Conservation (phyloP, 2,888 invertebrate species). For the Himalopsyche anomala region DNA sequence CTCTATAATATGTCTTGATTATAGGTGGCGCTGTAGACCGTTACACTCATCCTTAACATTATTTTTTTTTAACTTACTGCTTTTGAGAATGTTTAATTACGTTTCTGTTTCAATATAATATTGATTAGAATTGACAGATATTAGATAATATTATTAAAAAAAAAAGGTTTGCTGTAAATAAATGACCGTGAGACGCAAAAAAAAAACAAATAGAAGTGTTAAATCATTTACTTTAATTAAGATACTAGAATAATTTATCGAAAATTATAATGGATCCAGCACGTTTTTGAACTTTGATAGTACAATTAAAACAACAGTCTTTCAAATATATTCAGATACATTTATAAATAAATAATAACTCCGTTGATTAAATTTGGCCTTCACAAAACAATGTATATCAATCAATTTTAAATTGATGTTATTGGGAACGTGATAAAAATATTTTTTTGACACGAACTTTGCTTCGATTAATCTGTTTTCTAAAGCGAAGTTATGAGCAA, state of each 20-base stretch:
- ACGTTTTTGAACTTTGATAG: constrained; percentile 26
- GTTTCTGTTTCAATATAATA: too few relatives aligned
- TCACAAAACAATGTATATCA: neutral
- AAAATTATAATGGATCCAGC: constrained; percentile 26
- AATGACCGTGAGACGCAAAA: constrained; percentile 16
- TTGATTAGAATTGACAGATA: neutral
- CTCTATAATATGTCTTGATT: too few relatives aligned
- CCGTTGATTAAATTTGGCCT: neutral
- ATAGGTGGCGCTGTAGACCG: too few relatives aligned
- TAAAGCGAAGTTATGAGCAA: neutral
- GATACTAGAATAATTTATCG: neutral
- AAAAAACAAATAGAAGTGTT: constrained; percentile 1
- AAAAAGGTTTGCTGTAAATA: neutral
- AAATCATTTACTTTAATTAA: constrained; percentile 8
- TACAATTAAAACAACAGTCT: constrained; percentile 11
- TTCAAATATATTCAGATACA: neutral
- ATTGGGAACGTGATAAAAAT: neutral
- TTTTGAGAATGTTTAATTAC: too few relatives aligned
- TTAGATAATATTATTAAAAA: neutral
- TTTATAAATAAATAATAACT: neutral
- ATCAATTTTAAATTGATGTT: constrained; percentile 9
- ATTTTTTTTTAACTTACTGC: too few relatives aligned
- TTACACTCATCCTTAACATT: too few relatives aligned
- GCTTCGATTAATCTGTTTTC: neutral
- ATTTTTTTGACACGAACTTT: neutral